Conservation (phyloP, 2,888 invertebrate genomes). For the Diarsia mendica region DNA sequence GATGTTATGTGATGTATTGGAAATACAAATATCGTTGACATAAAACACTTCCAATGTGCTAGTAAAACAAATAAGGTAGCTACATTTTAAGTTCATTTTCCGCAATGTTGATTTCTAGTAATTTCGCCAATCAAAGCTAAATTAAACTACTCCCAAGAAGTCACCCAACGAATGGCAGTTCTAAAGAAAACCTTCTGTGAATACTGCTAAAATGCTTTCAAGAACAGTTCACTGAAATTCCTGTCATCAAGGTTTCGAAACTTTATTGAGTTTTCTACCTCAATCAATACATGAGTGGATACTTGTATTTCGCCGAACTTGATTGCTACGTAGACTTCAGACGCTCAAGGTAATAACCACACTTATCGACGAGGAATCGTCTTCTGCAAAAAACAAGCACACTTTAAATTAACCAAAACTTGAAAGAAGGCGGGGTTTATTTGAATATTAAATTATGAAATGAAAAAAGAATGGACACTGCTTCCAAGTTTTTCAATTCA, state of each 20-base stretch:
- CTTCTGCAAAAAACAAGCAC: background rate
- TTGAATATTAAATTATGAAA: too few relatives aligned
- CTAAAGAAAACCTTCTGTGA: constrained; percentile 9
- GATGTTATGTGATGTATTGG: background rate
- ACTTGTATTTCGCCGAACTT: constrained; percentile 5
- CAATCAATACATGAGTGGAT: constrained; percentile 4
- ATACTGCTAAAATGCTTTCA: constrained; percentile 19
- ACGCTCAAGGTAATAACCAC: background rate
- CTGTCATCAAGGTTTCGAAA: background rate
- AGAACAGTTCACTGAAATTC: constrained; percentile 25
- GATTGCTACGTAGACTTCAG: background rate
- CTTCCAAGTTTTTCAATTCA: too few relatives aligned
- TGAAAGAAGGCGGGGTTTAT: too few relatives aligned
- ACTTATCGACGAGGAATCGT: background rate
- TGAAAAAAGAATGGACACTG: too few relatives aligned
- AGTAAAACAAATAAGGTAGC: background rate
- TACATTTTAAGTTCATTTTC: background rate
- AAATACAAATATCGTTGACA: background rate
- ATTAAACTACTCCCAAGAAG: constrained; percentile 18
- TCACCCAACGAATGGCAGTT: background rate
- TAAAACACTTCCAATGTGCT: background rate
- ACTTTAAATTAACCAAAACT: too few relatives aligned
- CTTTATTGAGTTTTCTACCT: background rate
- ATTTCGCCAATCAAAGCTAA: constrained; percentile 25
- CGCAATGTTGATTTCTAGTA: constrained; percentile 11